Conservation (phyloP, 2,888 invertebrate species). For the Drosophila mimica region DNA sequence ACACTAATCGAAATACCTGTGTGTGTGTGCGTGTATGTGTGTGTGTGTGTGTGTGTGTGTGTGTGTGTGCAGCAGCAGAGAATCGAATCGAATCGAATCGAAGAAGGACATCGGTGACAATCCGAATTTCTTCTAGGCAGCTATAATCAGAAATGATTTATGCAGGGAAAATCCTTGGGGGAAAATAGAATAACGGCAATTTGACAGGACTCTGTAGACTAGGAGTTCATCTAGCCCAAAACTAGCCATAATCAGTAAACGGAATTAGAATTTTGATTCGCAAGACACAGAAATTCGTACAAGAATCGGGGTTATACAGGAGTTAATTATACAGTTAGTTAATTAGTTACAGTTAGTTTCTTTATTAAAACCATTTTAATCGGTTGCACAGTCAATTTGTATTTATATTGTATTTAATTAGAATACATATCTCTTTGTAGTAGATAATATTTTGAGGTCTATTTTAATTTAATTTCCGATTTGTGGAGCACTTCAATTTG, state of each 20-base stretch:
- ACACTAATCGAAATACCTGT: constrained; percentile 6
- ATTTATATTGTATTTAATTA: not conserved
- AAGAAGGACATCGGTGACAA: not conserved
- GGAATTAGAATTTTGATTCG: too few relatives aligned
- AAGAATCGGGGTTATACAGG: too few relatives aligned
- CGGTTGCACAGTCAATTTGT: not conserved
- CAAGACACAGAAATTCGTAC: too few relatives aligned
- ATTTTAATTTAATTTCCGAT: not conserved
- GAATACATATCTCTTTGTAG: not conserved
- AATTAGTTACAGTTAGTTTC: not conserved
- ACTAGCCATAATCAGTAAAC: too few relatives aligned
- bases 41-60: not conserved
- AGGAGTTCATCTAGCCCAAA: not conserved
- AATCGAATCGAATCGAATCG: not conserved
- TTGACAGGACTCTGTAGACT: not conserved
- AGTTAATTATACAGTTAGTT: too few relatives aligned
- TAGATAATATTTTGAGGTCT: not conserved
- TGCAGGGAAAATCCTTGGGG: not conserved
- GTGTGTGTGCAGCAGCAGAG: not conserved
- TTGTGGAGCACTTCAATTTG: not conserved
- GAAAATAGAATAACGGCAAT: not conserved
- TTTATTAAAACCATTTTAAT: not conserved
- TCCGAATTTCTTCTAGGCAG: not conserved
- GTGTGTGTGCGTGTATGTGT: not conserved
- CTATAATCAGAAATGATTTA: not conserved